A percentile compares a stretch with the other conserved stretches of the same genome.
Conservation (phyloP, 2,888 invertebrate species). For the Alentia gelatinosa region DNA sequence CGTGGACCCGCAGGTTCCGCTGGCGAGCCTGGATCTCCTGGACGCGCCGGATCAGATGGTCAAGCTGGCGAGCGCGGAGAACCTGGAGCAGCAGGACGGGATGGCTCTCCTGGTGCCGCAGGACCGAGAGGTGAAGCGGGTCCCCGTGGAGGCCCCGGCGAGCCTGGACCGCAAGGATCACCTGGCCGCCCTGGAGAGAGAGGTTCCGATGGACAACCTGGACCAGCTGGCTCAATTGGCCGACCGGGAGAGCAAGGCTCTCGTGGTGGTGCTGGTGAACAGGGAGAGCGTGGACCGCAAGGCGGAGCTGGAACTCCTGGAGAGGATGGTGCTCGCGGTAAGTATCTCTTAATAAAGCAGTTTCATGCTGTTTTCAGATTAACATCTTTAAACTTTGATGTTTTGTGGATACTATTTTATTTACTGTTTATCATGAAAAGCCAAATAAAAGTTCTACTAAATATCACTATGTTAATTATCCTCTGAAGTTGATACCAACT, state of each 20-base stretch:
- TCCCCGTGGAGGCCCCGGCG: conserved; percentile 37
- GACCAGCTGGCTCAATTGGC: neutral
- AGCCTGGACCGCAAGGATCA: conserved; percentile 22
- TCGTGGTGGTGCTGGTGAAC: conserved; percentile 36
- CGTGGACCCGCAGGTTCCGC: conserved; percentile 50
- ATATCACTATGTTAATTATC: no score
- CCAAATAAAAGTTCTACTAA: no score
- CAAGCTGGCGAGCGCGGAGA: conserved; percentile 22
- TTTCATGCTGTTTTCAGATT: no score
- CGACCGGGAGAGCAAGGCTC: conserved; percentile 43
- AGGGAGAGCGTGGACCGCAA: conserved; percentile 55
- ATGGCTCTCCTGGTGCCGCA: conserved; percentile 57
- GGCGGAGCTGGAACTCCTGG: conserved; percentile 55
- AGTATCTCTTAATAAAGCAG: neutral
- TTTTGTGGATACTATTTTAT: no score
- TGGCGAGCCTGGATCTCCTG: conserved; percentile 18
- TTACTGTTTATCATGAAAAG: no score
- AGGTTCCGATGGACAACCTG: conserved; percentile 54
- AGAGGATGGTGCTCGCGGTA: conserved; percentile 47
- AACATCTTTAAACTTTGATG: no score
- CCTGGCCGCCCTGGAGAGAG: conserved; percentile 45
- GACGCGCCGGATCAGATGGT: conserved; percentile 74
- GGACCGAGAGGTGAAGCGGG: neutral
- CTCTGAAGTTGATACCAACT: no score
- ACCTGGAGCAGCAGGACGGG: conserved; percentile 54